These are phyloP conservation scores for Apodemus speciosus DNA, from an alignment of 2,113 vertebrate species.

Conservation along the genomic window DNA sequence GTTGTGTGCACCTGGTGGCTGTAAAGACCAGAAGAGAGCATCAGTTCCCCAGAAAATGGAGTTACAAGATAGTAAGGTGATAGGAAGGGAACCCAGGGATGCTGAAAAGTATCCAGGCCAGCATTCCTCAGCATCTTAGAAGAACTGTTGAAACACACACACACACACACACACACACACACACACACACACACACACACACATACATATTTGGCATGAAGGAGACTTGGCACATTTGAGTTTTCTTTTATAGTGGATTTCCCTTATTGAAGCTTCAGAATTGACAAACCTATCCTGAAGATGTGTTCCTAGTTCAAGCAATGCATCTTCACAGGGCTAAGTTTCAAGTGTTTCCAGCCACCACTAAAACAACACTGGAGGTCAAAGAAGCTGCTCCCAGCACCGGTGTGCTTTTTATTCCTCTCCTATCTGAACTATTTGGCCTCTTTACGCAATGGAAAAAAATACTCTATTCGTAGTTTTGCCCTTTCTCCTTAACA, in stretches of 20 bases:
- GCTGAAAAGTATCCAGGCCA: neutral
- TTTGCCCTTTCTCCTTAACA: neutral
- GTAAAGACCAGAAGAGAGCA: neutral
- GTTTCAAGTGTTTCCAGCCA: neutral
- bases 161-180: too few relatives aligned
- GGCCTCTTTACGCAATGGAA: neutral
- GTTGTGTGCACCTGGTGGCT: neutral
- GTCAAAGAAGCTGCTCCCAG: neutral
- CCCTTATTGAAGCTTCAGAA: neutral
- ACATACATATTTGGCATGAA: neutral
- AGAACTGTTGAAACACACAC: neutral
- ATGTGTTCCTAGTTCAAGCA: neutral
- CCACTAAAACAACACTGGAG: neutral
- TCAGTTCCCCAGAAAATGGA: neutral
- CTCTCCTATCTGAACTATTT: neutral
- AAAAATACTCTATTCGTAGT: neutral
- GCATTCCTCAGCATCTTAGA: too few relatives aligned
- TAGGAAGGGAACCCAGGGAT: neutral
- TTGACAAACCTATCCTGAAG: neutral
- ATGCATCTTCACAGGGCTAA: neutral
- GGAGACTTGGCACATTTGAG: neutral
- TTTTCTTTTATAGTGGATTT: neutral
- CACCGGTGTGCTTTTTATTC: neutral
- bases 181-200: too few relatives aligned
- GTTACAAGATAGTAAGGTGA: neutral